Evolutionary conservation across 2,113 vertebrate species (phyloP).

Genomic region (Hucho hucho): DNA sequence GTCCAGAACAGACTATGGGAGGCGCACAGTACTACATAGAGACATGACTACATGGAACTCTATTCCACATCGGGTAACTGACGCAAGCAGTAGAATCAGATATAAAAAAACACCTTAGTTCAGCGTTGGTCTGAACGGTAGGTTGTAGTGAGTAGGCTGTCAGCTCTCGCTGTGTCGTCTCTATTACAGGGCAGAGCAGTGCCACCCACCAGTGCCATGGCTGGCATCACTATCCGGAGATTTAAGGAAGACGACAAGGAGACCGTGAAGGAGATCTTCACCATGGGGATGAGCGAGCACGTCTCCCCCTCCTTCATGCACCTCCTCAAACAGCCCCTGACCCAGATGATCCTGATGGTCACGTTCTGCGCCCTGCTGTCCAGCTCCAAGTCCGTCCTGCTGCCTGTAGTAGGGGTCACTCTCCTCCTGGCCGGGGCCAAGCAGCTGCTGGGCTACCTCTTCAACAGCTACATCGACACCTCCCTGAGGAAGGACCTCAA

Average conservation of each 20-base stretch:
- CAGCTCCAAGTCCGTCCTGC: slow-evolving; percentile 69
- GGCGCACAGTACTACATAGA: too few relatives aligned
- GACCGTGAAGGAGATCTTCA: slow-evolving; percentile 71
- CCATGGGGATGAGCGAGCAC: slow-evolving; percentile 74
- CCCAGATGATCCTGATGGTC: slow-evolving; percentile 69
- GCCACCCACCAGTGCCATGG: slow-evolving; percentile 52
- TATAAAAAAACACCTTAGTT: too few relatives aligned
- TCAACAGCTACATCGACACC: slow-evolving; percentile 65
- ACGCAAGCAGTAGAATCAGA: too few relatives aligned
- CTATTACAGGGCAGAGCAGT: slow-evolving; percentile 15
- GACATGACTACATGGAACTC: too few relatives aligned
- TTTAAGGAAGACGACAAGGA: slow-evolving; percentile 62
- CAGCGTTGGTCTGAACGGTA: too few relatives aligned
- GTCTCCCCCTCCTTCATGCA: slow-evolving; percentile 70
- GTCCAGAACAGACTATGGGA: too few relatives aligned
- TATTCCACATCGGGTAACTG: too few relatives aligned
- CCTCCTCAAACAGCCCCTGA: slow-evolving; percentile 68
- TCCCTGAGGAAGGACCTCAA: slow-evolving; percentile 61
- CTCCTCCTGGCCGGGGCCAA: slow-evolving; percentile 68
- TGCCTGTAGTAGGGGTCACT: slow-evolving; percentile 67
- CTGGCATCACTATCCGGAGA: slow-evolving; percentile 65
- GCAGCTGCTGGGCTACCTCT: slow-evolving; percentile 56
- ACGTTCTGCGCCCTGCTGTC: slow-evolving; percentile 67
- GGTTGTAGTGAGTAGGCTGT: background rate
- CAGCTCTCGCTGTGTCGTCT: slow-evolving; percentile 1